Evolutionary conservation across 2,888 invertebrate genomes (phyloP).

Genomic region (Cacoxenus indagator): DNA sequence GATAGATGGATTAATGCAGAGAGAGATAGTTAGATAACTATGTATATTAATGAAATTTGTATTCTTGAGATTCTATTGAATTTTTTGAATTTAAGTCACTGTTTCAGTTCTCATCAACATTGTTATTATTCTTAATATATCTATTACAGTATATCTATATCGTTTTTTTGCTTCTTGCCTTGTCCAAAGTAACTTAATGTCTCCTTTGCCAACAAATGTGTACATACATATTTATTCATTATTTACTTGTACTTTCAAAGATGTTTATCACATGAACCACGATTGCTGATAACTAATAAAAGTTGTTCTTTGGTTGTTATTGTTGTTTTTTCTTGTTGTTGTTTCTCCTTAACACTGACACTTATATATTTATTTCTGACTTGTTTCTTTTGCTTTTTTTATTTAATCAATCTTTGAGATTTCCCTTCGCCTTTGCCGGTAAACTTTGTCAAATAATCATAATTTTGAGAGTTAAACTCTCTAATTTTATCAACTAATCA

Average conservation of each 20-base stretch:
- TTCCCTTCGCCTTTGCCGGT: too few species aligned
- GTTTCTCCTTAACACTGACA: not conserved
- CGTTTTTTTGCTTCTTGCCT: too few species aligned
- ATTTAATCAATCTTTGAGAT: not conserved
- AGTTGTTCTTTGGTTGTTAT: too few species aligned
- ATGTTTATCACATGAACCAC: not conserved
- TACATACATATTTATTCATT: constrained; percentile 5
- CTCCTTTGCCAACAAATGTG: not conserved
- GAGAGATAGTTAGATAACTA: too few species aligned
- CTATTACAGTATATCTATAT: too few species aligned
- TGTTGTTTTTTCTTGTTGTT: too few species aligned
- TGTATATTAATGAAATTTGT: too few species aligned
- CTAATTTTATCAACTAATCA: not conserved
- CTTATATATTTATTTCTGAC: not conserved
- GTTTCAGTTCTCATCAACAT: too few species aligned
- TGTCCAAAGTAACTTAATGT: not conserved
- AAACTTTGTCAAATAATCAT: not conserved
- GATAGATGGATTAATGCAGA: too few species aligned
- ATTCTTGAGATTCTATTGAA: too few species aligned
- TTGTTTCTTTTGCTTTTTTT: not conserved
- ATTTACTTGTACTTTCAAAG: not conserved
- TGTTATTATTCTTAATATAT: too few species aligned
- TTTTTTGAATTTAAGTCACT: too few species aligned
- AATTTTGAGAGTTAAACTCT: not conserved
- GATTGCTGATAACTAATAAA: not conserved